phyloP scores from a whole-genome alignment of 2,888 invertebrate genomes.

The Troilus luridus region DNA sequence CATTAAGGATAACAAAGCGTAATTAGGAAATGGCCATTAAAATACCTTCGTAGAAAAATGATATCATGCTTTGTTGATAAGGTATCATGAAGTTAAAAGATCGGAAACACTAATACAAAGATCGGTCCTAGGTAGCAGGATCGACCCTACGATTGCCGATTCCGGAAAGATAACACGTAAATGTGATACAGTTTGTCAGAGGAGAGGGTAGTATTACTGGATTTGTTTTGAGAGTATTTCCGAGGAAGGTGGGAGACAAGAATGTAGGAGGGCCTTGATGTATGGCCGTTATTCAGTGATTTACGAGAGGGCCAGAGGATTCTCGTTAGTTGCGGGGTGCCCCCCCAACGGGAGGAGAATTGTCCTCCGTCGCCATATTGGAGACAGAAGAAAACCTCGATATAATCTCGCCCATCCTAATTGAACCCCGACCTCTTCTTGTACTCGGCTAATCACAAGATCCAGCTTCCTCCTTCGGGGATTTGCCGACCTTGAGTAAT shows the following conservation, averaged over 20 bases:
- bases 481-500: constrained; percentile 24
- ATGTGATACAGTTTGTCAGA: constrained; percentile 14
- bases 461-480: constrained; percentile 4
- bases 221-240: constrained; percentile 39
- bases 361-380: constrained; percentile 27
- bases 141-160: constrained; percentile 13
- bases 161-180: constrained; percentile 9
- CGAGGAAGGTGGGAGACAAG: constrained; percentile 39
- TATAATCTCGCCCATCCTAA: constrained; percentile 42
- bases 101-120: background rate
- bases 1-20: too few relatives aligned
- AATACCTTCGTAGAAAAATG: background rate
- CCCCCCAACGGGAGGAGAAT: constrained; percentile 12
- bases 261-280: constrained; percentile 45
- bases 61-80: background rate
- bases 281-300: constrained; percentile 48
- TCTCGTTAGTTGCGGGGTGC: constrained; percentile 46
- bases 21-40: background rate
- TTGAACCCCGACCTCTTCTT: constrained; percentile 47
- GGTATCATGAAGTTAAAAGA: background rate
- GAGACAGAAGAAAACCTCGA: constrained; percentile 39
- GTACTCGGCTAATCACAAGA: constrained; percentile 30
- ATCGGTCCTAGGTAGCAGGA: background rate
- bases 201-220: constrained; percentile 3
- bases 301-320: constrained; percentile 44